Percentiles rank a stretch among this genome's conserved stretches.
Conservation (phyloP, 2,888 invertebrate species). For the Dynastes tityus region DNA sequence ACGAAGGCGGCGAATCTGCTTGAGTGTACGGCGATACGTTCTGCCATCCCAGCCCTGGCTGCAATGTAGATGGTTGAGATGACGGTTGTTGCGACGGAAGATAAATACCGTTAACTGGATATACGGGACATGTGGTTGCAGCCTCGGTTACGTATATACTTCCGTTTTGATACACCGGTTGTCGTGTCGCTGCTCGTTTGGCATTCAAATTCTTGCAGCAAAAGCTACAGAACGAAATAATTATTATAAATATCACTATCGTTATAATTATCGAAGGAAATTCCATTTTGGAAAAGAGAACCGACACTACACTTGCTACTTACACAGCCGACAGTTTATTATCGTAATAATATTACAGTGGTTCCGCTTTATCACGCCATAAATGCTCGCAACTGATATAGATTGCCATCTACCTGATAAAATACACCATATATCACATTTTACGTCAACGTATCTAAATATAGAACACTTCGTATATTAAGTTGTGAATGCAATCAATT, state of each 20-base stretch:
- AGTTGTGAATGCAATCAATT: too few relatives aligned
- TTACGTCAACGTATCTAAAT: not conserved
- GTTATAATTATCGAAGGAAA: not conserved
- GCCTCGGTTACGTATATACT: not conserved
- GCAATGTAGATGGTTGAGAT: too few relatives aligned
- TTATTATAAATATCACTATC: not conserved
- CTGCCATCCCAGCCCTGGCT: too few relatives aligned
- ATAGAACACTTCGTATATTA: too few relatives aligned
- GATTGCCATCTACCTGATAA: conserved; percentile 11
- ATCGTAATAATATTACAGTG: not conserved
- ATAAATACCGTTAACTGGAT: too few relatives aligned
- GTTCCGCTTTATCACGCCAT: not conserved
- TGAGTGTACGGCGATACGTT: too few relatives aligned
- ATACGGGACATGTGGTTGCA: too few relatives aligned
- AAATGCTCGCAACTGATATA: not conserved
- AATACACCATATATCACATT: not conserved
- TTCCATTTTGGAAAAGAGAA: not conserved
- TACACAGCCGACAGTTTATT: not conserved
- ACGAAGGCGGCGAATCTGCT: conserved; percentile 1
- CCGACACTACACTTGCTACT: not conserved
- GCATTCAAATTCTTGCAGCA: not conserved
- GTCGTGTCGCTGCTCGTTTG: too few relatives aligned
- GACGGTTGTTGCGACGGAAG: too few relatives aligned
- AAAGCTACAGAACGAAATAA: not conserved
- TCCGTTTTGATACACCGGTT: not conserved